Conservation (phyloP, 2,797 vertebrate genomes). For the Aeoliscus strigatus region DNA sequence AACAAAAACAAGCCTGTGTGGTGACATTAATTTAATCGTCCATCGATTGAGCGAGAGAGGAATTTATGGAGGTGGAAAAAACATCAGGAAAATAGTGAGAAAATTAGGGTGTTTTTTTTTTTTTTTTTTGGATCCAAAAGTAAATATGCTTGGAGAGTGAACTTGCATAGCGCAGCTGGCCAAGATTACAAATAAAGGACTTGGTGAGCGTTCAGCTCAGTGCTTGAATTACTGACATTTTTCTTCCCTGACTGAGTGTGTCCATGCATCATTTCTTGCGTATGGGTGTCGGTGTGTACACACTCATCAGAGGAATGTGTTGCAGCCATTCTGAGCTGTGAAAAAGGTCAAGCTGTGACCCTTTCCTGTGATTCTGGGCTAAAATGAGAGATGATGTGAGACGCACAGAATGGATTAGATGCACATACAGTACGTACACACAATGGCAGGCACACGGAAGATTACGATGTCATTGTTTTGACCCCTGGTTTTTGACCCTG, state of each 20-base stretch:
- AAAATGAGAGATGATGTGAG: constrained; percentile 71
- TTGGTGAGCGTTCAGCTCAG: constrained; percentile 39
- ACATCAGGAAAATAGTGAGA: constrained; percentile 27
- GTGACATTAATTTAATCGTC: constrained; percentile 48
- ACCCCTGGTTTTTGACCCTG: constrained; percentile 66
- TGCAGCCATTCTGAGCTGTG: constrained; percentile 55
- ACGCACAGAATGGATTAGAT: constrained; percentile 47
- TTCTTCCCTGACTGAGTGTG: constrained; percentile 21
- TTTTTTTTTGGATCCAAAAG: constrained; percentile 45
- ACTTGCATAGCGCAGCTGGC: constrained; percentile 26
- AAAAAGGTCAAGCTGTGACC: constrained; percentile 71
- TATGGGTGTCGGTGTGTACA: constrained; percentile 34
- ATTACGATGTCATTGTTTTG: constrained; percentile 66
- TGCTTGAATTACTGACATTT: constrained; percentile 40
- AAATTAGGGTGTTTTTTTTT: no score
- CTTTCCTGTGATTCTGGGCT: constrained; percentile 66
- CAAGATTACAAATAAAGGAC: constrained; percentile 41
- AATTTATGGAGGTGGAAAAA: constrained; percentile 32
- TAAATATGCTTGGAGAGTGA: constrained; percentile 50
- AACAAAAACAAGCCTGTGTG: constrained; percentile 29
- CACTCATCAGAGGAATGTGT: constrained; percentile 57
- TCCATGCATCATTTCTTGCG: constrained; percentile 27
- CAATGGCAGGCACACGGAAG: constrained; percentile 34
- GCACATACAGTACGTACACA: constrained; percentile 25
- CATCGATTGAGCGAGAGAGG: constrained; percentile 42